These are phyloP conservation scores for Orthonychiurus folsomi DNA, from an alignment of 2,888 invertebrate species.

Conservation along the genomic window DNA sequence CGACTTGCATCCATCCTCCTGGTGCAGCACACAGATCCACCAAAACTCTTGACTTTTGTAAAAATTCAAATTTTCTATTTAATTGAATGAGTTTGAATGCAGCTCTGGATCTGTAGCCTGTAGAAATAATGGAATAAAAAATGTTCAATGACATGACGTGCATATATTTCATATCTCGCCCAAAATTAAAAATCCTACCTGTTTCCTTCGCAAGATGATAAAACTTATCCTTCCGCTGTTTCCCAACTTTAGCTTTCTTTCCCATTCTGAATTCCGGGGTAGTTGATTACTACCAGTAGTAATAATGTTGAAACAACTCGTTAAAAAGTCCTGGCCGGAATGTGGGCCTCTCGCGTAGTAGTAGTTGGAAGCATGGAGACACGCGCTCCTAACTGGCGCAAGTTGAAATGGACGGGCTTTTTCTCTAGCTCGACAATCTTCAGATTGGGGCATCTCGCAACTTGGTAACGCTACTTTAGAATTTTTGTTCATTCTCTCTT, in stretches of 20 bases:
- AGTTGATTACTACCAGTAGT: too few species aligned
- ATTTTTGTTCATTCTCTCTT: too few species aligned
- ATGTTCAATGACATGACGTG: too few species aligned
- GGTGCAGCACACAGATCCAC: conserved; percentile 98
- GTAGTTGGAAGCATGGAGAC: too few species aligned
- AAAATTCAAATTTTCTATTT: conserved; percentile 92
- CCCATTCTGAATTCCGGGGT: conserved; percentile 57
- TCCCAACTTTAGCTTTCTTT: conserved; percentile 92
- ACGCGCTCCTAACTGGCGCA: too few species aligned
- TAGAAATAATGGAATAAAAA: conserved; percentile 14
- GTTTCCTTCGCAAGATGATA: conserved; percentile 98
- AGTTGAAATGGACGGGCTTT: not conserved
- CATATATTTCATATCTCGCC: too few species aligned
- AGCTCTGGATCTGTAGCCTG: conserved; percentile 92
- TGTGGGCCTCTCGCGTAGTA: too few species aligned
- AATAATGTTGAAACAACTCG: too few species aligned
- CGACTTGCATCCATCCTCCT: conserved; percentile 99
- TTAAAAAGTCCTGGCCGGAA: too few species aligned
- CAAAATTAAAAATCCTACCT: conserved; percentile 53
- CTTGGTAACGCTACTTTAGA: too few species aligned
- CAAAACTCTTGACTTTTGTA: conserved; percentile 90
- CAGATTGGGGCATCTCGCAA: too few species aligned
- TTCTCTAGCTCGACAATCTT: too few species aligned
- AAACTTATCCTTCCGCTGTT: conserved; percentile 95
- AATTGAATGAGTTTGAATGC: conserved; percentile 98